Percentiles rank a stretch among this genome's conserved stretches.
Evolutionary conservation across 2,797 vertebrate genomes (phyloP).

Genomic region (Cetoscarus ocellatus): DNA sequence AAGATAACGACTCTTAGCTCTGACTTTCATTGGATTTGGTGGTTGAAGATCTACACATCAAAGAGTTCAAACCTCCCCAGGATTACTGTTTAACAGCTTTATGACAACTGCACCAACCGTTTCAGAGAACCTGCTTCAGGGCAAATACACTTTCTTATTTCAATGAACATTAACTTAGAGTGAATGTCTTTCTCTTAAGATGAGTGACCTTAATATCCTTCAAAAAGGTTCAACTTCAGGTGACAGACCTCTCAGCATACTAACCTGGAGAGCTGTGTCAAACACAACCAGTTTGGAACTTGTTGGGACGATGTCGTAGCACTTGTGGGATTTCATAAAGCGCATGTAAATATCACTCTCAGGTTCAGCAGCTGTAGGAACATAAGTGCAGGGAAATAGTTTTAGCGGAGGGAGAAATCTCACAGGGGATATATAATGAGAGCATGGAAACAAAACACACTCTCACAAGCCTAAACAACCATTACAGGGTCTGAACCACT

Average conservation of each 20-base stretch:
- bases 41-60: conserved; percentile 70
- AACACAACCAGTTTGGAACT: conserved; percentile 99
- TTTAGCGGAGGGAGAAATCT: conserved; percentile 50
- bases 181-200: neutral
- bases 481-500: conserved; percentile 68
- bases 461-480: conserved; percentile 58
- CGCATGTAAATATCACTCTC: conserved; percentile 97
- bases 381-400: conserved; percentile 24
- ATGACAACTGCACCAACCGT: conserved; percentile 44
- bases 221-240: neutral
- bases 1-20: conserved; percentile 18
- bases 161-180: conserved; percentile 67
- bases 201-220: neutral
- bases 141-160: conserved; percentile 30
- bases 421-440: conserved; percentile 59
- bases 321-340: conserved; percentile 99
- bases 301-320: conserved; percentile 98
- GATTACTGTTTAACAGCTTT: conserved; percentile 82
- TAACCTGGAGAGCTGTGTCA: conserved; percentile 96
- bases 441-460: conserved; percentile 49
- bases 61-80: conserved; percentile 38
- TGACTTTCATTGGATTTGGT: conserved; percentile 27
- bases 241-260: conserved; percentile 40
- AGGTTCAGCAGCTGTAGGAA: conserved; percentile 90
- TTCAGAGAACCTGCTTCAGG: conserved; percentile 43